phyloP scores from a whole-genome alignment of 2,113 vertebrate genomes.

The Myrmecophaga tridactyla region DNA sequence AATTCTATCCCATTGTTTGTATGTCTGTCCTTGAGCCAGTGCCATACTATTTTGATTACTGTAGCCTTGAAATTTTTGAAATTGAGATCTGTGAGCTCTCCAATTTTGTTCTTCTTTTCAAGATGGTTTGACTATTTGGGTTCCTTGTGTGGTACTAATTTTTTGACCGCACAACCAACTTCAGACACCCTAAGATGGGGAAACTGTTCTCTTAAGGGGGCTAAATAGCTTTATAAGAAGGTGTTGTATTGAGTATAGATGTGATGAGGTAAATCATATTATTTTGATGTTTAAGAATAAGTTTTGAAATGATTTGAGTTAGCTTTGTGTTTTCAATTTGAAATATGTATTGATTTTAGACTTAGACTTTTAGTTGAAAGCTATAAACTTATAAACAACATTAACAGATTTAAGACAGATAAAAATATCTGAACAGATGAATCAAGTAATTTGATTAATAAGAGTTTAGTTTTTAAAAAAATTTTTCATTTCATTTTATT shows the following conservation, averaged over 20 bases:
- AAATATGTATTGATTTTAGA: slow-evolving; percentile 9
- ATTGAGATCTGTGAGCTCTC: too few species aligned
- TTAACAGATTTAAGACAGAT: slow-evolving; percentile 12
- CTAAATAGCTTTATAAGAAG: background rate
- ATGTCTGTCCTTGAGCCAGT: too few species aligned
- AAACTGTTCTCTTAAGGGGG: background rate
- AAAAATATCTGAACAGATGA: background rate
- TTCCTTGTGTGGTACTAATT: background rate
- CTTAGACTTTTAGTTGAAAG: background rate
- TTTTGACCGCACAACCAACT: background rate
- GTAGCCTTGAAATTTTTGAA: too few species aligned
- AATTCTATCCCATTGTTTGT: too few species aligned
- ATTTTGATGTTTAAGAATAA: background rate
- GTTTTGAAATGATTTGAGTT: background rate
- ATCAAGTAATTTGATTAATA: slow-evolving; percentile 6
- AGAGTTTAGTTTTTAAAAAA: too few species aligned
- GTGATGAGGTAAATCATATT: background rate
- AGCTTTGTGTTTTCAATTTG: background rate
- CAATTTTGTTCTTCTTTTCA: too few species aligned
- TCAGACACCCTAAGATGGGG: background rate
- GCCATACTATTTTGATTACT: too few species aligned
- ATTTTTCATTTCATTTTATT: too few species aligned
- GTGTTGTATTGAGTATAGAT: background rate
- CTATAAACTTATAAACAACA: background rate
- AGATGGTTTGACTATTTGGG: too few species aligned